These are phyloP conservation scores for Drosophila prostipennis DNA, from an alignment of 2,888 invertebrate genomes.

Conservation along the genomic window DNA sequence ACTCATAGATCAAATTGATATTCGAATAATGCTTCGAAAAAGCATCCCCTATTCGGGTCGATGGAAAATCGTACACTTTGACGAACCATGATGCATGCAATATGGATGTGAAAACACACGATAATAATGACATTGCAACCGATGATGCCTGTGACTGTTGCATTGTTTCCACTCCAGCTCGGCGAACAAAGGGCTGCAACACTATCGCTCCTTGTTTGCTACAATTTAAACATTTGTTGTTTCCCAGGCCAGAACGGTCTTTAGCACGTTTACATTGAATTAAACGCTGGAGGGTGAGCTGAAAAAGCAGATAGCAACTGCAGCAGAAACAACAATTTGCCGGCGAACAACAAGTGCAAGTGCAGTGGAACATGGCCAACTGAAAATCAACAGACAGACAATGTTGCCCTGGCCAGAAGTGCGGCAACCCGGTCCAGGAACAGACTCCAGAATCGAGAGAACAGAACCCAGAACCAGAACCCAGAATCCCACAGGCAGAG, in stretches of 20 bases:
- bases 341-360: constrained; percentile 46
- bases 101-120: constrained; percentile 9
- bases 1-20: not conserved
- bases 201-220: constrained; percentile 58
- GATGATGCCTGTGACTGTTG: constrained; percentile 36
- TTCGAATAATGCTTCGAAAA: not conserved
- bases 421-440: constrained; percentile 23
- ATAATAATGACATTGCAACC: constrained; percentile 40
- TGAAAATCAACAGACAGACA: constrained; percentile 77
- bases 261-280: constrained; percentile 78
- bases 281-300: constrained; percentile 58
- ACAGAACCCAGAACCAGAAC: constrained; percentile 3
- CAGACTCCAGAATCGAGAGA: not conserved
- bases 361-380: constrained; percentile 52
- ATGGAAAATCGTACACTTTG: not conserved
- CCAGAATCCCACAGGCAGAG: constrained; percentile 40
- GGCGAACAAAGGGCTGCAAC: constrained; percentile 21
- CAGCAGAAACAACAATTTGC: constrained; percentile 29
- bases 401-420: constrained; percentile 52
- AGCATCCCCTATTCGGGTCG: not conserved
- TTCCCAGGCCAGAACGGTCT: constrained; percentile 63
- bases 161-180: constrained; percentile 20
- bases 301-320: constrained; percentile 39
- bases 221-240: constrained; percentile 58
- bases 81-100: constrained; percentile 4